A percentile compares a stretch with the other conserved stretches of the same genome.
Conservation (phyloP, 2,113 vertebrate genomes). For the Ictalurus furcatus region DNA sequence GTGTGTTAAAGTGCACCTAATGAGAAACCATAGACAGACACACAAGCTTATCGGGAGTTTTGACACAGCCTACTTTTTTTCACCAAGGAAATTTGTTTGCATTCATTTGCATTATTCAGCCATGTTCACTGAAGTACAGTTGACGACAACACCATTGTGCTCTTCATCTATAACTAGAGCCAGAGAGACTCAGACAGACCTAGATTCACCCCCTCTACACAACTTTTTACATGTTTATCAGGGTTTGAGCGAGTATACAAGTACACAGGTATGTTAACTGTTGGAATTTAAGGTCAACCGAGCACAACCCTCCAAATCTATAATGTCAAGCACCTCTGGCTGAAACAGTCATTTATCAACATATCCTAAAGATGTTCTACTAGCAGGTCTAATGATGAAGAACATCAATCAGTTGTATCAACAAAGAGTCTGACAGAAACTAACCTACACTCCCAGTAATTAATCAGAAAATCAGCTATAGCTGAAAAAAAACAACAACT, state of each 20-base stretch:
- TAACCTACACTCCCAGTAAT: constrained; percentile 33
- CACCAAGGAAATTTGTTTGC: background rate
- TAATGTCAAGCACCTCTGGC: constrained; percentile 13
- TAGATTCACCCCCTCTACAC: too few relatives aligned
- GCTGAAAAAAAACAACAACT: constrained; percentile 18
- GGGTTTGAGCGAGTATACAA: background rate
- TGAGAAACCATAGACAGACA: constrained; percentile 72
- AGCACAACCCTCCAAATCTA: constrained; percentile 15
- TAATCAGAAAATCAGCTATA: constrained; percentile 36
- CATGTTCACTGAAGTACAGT: background rate
- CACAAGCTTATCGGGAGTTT: background rate
- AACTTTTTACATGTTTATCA: background rate
- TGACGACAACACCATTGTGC: background rate
- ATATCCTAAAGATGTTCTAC: constrained; percentile 12
- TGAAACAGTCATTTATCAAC: constrained; percentile 14
- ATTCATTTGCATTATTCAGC: background rate
- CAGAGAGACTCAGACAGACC: background rate
- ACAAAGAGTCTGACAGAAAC: constrained; percentile 21
- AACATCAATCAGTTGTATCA: constrained; percentile 40
- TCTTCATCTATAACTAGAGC: background rate
- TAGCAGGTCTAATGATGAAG: constrained; percentile 23
- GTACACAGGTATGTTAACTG: constrained; percentile 13
- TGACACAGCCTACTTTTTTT: background rate
- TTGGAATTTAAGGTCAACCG: background rate
- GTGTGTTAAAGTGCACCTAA: constrained; percentile 99